A percentile compares a stretch with the other conserved stretches of the same genome.
Conservation (phyloP, 2,113 vertebrate genomes). For the Gracilinanus agilis region DNA sequence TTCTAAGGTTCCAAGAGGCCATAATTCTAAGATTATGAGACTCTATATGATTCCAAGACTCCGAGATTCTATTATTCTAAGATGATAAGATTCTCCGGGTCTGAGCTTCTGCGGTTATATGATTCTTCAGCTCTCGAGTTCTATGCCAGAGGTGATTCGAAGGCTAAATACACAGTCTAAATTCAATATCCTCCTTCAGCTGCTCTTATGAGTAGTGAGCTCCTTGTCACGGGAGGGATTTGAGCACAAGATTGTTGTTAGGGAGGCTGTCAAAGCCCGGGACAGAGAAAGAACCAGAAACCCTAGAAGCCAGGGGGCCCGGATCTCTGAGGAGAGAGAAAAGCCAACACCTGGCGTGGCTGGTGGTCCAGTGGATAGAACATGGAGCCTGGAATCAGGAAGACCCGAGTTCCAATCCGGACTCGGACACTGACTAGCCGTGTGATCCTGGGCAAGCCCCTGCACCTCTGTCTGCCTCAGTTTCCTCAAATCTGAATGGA, state of each 20-base stretch:
- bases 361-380: background rate
- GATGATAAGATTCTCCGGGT: background rate
- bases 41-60: background rate
- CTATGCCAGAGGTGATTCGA: background rate
- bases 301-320: background rate
- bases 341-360: background rate
- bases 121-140: background rate
- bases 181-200: conserved; percentile 24
- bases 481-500: background rate
- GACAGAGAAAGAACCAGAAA: conserved; percentile 7
- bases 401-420: conserved; percentile 8
- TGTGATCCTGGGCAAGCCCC: conserved; percentile 7
- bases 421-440: conserved; percentile 7
- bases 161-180: background rate
- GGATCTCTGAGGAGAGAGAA: background rate
- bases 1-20: background rate
- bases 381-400: background rate
- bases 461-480: conserved; percentile 21
- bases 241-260: conserved; percentile 10
- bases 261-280: background rate
- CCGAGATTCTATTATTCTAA: background rate
- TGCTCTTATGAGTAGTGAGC: background rate
- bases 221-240: background rate
- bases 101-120: background rate
- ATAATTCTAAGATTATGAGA: background rate